Evolutionary conservation across 2,113 vertebrate genomes (phyloP).

Genomic region (Sebastes schlegelii): DNA sequence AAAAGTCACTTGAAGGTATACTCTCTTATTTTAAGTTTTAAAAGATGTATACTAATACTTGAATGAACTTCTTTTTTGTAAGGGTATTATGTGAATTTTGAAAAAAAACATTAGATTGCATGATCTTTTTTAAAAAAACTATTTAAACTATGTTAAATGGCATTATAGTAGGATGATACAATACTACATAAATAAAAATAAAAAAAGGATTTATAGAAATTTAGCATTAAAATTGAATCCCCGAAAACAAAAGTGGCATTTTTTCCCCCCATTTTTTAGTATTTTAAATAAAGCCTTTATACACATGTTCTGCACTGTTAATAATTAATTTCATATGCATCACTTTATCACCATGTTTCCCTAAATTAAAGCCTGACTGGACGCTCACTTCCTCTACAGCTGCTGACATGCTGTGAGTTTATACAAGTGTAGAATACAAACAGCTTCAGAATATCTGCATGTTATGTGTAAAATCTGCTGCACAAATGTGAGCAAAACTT

Average conservation of each 20-base stretch:
- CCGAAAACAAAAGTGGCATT: no score
- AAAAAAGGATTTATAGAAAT: no score
- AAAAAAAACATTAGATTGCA: no score
- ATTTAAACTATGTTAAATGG: neutral
- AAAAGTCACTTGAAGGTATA: no score
- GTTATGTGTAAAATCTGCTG: neutral
- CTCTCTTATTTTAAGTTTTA: no score
- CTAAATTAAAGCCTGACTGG: neutral
- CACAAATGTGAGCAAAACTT: neutral
- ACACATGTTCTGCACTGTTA: neutral
- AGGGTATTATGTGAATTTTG: no score
- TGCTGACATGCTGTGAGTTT: neutral
- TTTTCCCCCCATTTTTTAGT: neutral
- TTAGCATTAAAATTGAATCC: neutral
- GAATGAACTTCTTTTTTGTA: no score
- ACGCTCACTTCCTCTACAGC: neutral
- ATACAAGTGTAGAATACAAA: neutral
- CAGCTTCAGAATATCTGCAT: neutral
- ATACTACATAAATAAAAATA: neutral
- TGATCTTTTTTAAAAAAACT: neutral
- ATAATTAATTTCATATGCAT: slow-evolving; percentile 5
- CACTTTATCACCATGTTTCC: neutral
- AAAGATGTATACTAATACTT: no score
- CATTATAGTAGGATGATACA: neutral
- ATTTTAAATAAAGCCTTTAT: neutral